These are phyloP conservation scores for Hucho hucho DNA, from an alignment of 2,113 vertebrate genomes.

Conservation along the genomic window DNA sequence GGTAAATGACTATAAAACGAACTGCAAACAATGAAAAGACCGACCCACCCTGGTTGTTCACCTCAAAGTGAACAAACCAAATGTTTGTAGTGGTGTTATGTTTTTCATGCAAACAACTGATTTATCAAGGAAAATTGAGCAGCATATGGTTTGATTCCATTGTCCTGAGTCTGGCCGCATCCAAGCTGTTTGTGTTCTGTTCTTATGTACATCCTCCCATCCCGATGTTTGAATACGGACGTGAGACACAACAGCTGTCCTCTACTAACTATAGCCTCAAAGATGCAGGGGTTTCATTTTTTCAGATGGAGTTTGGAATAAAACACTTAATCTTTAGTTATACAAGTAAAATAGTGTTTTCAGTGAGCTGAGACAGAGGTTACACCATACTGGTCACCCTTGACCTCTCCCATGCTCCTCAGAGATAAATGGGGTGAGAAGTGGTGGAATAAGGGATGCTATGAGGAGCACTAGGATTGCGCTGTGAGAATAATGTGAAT, in stretches of 20 bases:
- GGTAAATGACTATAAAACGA: slow-evolving; percentile 22
- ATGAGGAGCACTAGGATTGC: slow-evolving; percentile 24
- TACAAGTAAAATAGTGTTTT: neutral
- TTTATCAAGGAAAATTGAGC: slow-evolving; percentile 7
- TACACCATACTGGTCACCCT: slow-evolving; percentile 7
- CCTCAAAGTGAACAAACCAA: slow-evolving; percentile 37
- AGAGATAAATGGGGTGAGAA: slow-evolving; percentile 22
- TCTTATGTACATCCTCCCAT: slow-evolving; percentile 3
- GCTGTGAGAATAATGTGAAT: slow-evolving; percentile 39
- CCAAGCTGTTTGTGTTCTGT: slow-evolving; percentile 21
- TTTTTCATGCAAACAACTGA: slow-evolving; percentile 17
- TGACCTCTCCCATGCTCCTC: slow-evolving; percentile 44
- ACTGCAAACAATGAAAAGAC: slow-evolving; percentile 11
- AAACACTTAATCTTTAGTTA: slow-evolving; percentile 1
- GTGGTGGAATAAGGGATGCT: neutral
- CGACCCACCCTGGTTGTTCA: slow-evolving; percentile 21
- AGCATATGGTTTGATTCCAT: slow-evolving; percentile 36
- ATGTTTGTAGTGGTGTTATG: slow-evolving; percentile 1
- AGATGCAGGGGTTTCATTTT: slow-evolving; percentile 8
- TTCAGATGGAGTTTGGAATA: neutral
- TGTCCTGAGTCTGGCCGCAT: slow-evolving; percentile 31
- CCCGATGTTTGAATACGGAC: neutral
- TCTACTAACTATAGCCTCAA: neutral
- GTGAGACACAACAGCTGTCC: slow-evolving; percentile 19
- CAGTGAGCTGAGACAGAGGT: neutral